These are phyloP conservation scores for Conchocele bisecta DNA, from an alignment of 2,888 invertebrate species.

Conservation along the genomic window DNA sequence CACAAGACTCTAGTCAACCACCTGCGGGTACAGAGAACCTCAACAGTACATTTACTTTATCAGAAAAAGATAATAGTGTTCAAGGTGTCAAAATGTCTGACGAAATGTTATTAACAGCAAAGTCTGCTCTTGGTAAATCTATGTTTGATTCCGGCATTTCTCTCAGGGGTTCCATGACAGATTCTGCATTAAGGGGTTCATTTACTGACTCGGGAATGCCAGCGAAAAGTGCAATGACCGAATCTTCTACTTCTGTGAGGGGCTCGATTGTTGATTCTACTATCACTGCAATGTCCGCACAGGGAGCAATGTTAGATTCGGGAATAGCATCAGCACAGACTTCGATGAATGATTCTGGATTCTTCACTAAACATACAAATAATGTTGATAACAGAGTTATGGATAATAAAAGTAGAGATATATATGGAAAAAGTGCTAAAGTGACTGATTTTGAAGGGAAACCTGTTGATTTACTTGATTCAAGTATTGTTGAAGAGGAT, in stretches of 20 bases:
- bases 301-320: slow-evolving; percentile 68
- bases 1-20: slow-evolving; percentile 18
- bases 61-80: slow-evolving; percentile 6
- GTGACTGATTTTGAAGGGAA: neutral
- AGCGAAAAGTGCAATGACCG: slow-evolving; percentile 58
- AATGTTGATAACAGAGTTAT: neutral
- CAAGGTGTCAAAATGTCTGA: slow-evolving; percentile 19
- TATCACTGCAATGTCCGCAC: slow-evolving; percentile 17
- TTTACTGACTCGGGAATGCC: slow-evolving; percentile 29
- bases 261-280: slow-evolving; percentile 52
- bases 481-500: neutral
- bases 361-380: slow-evolving; percentile 11
- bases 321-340: slow-evolving; percentile 64
- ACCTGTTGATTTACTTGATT: slow-evolving; percentile 3
- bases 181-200: slow-evolving; percentile 43
- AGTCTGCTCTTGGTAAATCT: slow-evolving; percentile 12
- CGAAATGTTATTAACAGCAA: slow-evolving; percentile 7
- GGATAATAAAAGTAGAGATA: neutral
- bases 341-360: slow-evolving; percentile 42
- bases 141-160: slow-evolving; percentile 58
- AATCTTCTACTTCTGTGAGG: slow-evolving; percentile 53
- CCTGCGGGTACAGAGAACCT: slow-evolving; percentile 19
- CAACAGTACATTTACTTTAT: slow-evolving; percentile 41
- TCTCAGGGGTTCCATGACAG: slow-evolving; percentile 51
- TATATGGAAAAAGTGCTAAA: slow-evolving; percentile 6